phyloP scores from a whole-genome alignment of 2,113 vertebrate genomes.

The Charadrius vociferus region DNA sequence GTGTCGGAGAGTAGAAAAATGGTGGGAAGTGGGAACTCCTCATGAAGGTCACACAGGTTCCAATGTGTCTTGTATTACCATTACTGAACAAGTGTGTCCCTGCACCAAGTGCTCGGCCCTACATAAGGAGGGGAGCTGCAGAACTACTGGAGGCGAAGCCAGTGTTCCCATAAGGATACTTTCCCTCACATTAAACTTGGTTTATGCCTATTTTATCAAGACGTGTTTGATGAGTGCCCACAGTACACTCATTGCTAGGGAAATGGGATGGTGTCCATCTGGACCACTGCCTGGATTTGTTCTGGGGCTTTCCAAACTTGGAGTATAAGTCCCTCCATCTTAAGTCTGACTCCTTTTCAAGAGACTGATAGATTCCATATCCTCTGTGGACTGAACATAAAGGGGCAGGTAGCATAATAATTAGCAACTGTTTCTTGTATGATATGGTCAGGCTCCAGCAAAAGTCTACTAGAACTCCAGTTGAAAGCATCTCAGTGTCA shows the following conservation, averaged over 20 bases:
- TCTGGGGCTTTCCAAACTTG: neutral
- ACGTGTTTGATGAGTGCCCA: neutral
- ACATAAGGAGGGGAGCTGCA: neutral
- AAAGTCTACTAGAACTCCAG: neutral
- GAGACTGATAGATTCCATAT: neutral
- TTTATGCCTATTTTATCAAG: neutral
- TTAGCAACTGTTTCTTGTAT: neutral
- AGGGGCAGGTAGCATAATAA: neutral
- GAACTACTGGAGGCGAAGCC: neutral
- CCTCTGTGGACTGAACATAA: neutral
- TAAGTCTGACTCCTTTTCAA: neutral
- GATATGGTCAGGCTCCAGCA: neutral
- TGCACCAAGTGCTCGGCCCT: neutral
- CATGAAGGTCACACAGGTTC: neutral
- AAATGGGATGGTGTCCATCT: neutral
- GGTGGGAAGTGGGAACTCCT: neutral
- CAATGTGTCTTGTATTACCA: neutral
- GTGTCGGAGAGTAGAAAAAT: neutral
- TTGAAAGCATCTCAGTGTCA: neutral
- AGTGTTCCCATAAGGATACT: neutral
- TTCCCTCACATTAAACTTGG: neutral
- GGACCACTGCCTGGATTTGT: neutral
- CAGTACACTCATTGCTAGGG: neutral
- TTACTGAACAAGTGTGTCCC: neutral
- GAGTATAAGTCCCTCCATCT: neutral